Evolutionary conservation across 2,113 vertebrate species (phyloP).

Genomic region (Nestor notabilis): DNA sequence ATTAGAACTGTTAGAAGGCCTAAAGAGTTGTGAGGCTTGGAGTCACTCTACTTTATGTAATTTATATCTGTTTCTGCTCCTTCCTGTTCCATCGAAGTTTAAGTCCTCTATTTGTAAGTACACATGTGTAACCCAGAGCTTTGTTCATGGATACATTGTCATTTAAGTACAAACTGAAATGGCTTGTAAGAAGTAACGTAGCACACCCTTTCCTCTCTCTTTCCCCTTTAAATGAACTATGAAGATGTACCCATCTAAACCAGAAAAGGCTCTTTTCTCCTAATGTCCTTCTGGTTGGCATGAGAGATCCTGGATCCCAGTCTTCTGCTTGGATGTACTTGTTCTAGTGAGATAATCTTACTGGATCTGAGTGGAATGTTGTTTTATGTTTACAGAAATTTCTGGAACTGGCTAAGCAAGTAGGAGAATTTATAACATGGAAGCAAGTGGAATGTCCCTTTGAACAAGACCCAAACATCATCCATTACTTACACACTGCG

Average conservation of each 20-base stretch:
- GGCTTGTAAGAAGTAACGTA: not conserved
- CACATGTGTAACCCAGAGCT: not conserved
- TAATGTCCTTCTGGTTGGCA: not conserved
- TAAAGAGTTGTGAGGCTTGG: not conserved
- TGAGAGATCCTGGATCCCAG: not conserved
- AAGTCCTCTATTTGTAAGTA: not conserved
- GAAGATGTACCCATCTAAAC: not conserved
- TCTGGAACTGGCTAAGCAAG: constrained; percentile 81
- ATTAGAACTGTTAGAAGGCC: not conserved
- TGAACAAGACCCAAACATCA: constrained; percentile 78
- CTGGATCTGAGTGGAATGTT: not conserved
- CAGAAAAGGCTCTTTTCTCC: not conserved
- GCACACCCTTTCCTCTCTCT: not conserved
- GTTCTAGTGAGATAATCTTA: not conserved
- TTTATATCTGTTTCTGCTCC: not conserved
- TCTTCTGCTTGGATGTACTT: not conserved
- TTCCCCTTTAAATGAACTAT: not conserved
- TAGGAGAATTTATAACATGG: constrained; percentile 85
- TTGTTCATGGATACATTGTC: not conserved
- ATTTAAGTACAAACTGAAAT: not conserved
- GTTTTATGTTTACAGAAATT: constrained; percentile 75
- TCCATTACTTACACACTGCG: constrained; percentile 79
- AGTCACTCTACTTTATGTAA: not conserved
- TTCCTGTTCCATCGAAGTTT: not conserved
- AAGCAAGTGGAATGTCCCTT: constrained; percentile 85